Conservation (phyloP, 2,888 invertebrate genomes). For the Scaptomyza parva region DNA sequence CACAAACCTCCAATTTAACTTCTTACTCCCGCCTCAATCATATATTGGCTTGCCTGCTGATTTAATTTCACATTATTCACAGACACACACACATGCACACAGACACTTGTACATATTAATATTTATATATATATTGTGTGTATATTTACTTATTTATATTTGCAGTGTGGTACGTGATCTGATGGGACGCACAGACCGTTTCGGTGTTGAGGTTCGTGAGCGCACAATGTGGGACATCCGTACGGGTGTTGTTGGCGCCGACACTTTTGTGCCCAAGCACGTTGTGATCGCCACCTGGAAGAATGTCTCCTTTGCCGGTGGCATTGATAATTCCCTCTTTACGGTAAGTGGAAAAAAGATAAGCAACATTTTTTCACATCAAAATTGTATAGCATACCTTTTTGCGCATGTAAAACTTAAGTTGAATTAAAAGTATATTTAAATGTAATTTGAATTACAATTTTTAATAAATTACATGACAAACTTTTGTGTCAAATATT, state of each 20-base stretch:
- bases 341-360: slow-evolving; percentile 87
- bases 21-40: slow-evolving; percentile 14
- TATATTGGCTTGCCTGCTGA: slow-evolving; percentile 26
- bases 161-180: slow-evolving; percentile 89
- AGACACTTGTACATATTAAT: slow-evolving; percentile 2
- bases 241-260: slow-evolving; percentile 95
- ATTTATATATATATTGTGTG: slow-evolving; percentile 14
- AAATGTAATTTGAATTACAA: too few relatives aligned
- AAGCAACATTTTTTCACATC: too few relatives aligned
- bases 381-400: neutral
- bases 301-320: slow-evolving; percentile 96
- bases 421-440: too few relatives aligned
- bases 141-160: slow-evolving; percentile 37
- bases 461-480: too few relatives aligned
- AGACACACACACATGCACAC: slow-evolving; percentile 3
- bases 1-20: slow-evolving; percentile 17
- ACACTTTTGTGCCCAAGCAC: slow-evolving; percentile 95
- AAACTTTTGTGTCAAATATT: too few relatives aligned
- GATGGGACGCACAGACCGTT: slow-evolving; percentile 90
- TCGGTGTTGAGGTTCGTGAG: slow-evolving; percentile 94
- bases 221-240: slow-evolving; percentile 95
- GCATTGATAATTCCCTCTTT: slow-evolving; percentile 91
- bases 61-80: slow-evolving; percentile 58
- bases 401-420: neutral
- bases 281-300: slow-evolving; percentile 97